phyloP scores from a whole-genome alignment of 2,888 invertebrate species.

The Drosophila peninsularis region DNA sequence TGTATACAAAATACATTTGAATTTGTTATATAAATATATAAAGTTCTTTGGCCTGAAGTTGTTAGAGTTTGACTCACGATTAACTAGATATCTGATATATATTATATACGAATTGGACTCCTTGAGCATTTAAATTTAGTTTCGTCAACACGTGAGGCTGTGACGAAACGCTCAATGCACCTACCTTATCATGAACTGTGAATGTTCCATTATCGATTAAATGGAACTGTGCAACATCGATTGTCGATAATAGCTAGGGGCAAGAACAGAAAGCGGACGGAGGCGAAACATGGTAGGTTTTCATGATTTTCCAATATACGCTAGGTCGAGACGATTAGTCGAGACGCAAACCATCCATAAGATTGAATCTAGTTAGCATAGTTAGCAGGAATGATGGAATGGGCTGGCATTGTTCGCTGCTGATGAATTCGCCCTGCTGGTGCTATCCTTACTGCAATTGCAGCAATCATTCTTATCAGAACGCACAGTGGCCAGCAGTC shows the following conservation, averaged over 20 bases:
- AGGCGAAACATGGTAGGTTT: not conserved
- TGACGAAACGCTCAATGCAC: conserved; percentile 36
- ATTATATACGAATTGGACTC: not conserved
- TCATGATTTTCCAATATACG: not conserved
- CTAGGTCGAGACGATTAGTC: conserved; percentile 28
- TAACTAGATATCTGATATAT: not conserved
- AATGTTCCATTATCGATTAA: conserved; percentile 8
- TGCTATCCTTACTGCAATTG: conserved; percentile 43
- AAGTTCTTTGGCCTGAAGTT: too few species aligned
- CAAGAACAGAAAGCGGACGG: not conserved
- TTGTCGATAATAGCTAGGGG: not conserved
- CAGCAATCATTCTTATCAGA: conserved; percentile 77
- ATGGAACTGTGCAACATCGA: not conserved
- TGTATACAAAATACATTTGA: too few species aligned
- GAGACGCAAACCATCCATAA: conserved; percentile 42
- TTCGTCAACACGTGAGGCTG: conserved; percentile 29
- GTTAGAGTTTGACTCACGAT: not conserved
- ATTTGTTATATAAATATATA: too few species aligned
- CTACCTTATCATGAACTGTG: conserved; percentile 41
- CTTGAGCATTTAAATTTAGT: conserved; percentile 26
- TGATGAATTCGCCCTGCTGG: conserved; percentile 11
- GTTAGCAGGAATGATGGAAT: conserved; percentile 1
- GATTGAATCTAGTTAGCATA: conserved; percentile 46
- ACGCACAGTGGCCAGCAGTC: conserved; percentile 46
- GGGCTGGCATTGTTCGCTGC: conserved; percentile 25